Conservation (phyloP, 2,113 vertebrate genomes). For the Galemys pyrenaicus region DNA sequence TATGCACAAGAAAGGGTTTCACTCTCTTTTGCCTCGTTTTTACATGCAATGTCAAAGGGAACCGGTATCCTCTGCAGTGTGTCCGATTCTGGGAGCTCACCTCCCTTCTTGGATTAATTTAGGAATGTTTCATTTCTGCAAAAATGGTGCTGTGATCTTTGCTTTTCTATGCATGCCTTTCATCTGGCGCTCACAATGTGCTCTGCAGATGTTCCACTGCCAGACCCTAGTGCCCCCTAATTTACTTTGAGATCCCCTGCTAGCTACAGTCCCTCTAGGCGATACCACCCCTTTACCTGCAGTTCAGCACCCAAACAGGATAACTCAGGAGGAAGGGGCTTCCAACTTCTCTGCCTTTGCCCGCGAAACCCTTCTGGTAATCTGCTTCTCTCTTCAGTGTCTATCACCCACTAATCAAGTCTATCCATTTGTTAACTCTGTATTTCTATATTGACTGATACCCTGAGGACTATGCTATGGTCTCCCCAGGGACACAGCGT, state of each 20-base stretch:
- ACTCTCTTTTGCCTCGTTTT: background rate
- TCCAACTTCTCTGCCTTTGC: background rate
- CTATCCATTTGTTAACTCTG: background rate
- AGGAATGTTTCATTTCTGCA: slow-evolving; percentile 70
- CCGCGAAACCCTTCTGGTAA: background rate
- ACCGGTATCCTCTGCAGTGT: background rate
- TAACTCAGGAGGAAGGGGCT: background rate
- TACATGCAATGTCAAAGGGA: background rate
- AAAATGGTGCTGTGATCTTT: slow-evolving; percentile 65
- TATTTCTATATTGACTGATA: background rate
- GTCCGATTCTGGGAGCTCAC: background rate
- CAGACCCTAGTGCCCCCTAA: slow-evolving; percentile 49
- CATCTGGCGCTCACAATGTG: slow-evolving; percentile 68
- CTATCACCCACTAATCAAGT: background rate
- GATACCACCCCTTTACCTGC: slow-evolving; percentile 43
- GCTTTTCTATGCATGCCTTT: slow-evolving; percentile 69
- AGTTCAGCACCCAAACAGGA: background rate
- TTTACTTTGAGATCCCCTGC: slow-evolving; percentile 58
- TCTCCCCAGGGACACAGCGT: background rate
- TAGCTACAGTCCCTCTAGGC: background rate
- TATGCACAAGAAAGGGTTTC: too few relatives aligned
- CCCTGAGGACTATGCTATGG: background rate
- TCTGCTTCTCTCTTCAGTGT: background rate
- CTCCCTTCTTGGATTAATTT: slow-evolving; percentile 68
- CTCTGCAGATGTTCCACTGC: slow-evolving; percentile 69